Evolutionary conservation across 1,140 invertebrate species (phyloP).

Genomic region (Nasonia vitripennis): DNA sequence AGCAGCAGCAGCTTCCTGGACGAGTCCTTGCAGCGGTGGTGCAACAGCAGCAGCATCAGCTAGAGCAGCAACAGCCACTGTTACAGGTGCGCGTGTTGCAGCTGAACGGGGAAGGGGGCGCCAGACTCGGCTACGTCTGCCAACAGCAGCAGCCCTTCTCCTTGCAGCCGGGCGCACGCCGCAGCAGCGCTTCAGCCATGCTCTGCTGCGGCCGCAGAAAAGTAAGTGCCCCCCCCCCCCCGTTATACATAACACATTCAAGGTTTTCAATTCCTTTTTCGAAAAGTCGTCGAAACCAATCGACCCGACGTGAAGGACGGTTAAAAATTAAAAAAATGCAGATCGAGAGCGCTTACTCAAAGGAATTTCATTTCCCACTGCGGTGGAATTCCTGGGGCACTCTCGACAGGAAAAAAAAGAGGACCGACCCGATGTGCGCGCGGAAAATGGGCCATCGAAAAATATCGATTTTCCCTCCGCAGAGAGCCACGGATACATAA

Average conservation of each 20-base stretch:
- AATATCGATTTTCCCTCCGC: neutral
- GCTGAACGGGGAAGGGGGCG: slow-evolving; percentile 71
- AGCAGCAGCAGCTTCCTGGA: slow-evolving; percentile 27
- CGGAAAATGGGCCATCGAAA: neutral
- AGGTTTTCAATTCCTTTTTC: neutral
- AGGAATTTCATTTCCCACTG: neutral
- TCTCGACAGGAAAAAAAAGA: no score
- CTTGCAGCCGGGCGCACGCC: slow-evolving; percentile 51
- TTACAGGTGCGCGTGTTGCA: slow-evolving; percentile 74
- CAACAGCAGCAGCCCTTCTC: slow-evolving; percentile 67
- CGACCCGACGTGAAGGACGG: no score
- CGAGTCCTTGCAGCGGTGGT: slow-evolving; percentile 15
- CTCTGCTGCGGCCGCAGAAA: slow-evolving; percentile 91
- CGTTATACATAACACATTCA: neutral
- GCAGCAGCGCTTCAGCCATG: slow-evolving; percentile 78
- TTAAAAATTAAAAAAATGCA: no score
- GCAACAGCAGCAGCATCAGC: slow-evolving; percentile 20
- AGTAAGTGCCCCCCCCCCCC: slow-evolving; percentile 74
- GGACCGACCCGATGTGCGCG: no score
- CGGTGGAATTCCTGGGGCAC: neutral
- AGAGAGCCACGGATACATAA: neutral
- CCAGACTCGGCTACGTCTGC: slow-evolving; percentile 72
- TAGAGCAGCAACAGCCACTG: slow-evolving; percentile 67
- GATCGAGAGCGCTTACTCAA: neutral
- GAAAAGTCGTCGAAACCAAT: neutral